These are phyloP conservation scores for Eriocheir sinensis DNA, from an alignment of 1,140 invertebrate genomes.

Conservation along the genomic window DNA sequence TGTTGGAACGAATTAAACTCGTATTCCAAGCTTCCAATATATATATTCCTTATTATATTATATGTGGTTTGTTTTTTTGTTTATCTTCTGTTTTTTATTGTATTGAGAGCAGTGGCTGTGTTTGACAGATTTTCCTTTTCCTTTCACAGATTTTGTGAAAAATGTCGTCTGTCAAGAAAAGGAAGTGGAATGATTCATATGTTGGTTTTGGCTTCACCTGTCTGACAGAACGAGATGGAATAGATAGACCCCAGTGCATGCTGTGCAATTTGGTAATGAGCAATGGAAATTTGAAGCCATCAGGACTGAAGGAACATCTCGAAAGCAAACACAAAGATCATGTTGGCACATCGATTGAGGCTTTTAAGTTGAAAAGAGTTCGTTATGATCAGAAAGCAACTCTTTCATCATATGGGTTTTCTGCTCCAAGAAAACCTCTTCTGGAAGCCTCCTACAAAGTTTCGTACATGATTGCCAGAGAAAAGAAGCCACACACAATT, in stretches of 20 bases:
- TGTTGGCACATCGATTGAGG: slow-evolving; percentile 55
- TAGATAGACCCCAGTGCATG: slow-evolving; percentile 56
- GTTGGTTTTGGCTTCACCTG: slow-evolving; percentile 54
- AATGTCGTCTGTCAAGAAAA: slow-evolving; percentile 37
- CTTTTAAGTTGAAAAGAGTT: slow-evolving; percentile 52
- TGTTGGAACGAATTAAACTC: too few relatives aligned
- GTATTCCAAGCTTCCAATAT: too few relatives aligned
- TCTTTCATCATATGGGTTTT: slow-evolving; percentile 55
- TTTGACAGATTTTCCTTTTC: too few relatives aligned
- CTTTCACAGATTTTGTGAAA: too few relatives aligned
- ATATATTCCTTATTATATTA: too few relatives aligned
- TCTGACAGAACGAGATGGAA: slow-evolving; percentile 60
- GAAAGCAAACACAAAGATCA: slow-evolving; percentile 58
- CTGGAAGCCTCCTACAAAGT: slow-evolving; percentile 78
- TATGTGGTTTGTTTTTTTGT: too few relatives aligned
- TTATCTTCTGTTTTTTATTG: too few relatives aligned
- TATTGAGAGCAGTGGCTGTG: too few relatives aligned
- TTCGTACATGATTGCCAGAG: slow-evolving; percentile 77
- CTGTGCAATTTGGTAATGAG: slow-evolving; percentile 63
- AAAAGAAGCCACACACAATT: slow-evolving; percentile 79
- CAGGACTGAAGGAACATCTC: slow-evolving; percentile 50
- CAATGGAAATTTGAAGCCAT: slow-evolving; percentile 64
- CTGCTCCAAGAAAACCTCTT: slow-evolving; percentile 42
- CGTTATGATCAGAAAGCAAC: slow-evolving; percentile 63
- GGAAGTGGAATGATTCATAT: slow-evolving; percentile 50